phyloP scores from a whole-genome alignment of 2,797 vertebrate species.

The Malacoraja senta region DNA sequence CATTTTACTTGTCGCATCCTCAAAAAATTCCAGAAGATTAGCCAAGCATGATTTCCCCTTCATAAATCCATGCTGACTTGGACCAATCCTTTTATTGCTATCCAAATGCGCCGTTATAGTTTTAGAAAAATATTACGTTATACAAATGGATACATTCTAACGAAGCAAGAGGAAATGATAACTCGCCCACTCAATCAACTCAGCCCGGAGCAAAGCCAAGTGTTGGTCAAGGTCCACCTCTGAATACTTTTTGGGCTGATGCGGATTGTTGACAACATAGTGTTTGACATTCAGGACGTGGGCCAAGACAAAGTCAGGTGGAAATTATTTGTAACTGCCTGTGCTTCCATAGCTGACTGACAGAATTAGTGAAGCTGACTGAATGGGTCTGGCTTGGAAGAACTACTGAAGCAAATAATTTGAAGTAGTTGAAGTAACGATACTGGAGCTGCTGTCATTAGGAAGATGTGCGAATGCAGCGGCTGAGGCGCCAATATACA shows the following conservation, averaged over 20 bases:
- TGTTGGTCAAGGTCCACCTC: background rate
- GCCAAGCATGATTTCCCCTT: no score
- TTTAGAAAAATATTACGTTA: background rate
- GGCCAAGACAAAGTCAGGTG: background rate
- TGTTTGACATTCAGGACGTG: background rate
- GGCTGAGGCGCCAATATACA: background rate
- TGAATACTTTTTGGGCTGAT: background rate
- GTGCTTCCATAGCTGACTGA: slow-evolving; percentile 13
- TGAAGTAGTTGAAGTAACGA: background rate
- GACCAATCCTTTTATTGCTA: no score
- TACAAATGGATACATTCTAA: background rate
- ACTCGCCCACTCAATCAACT: background rate
- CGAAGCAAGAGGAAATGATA: background rate
- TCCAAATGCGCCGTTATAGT: background rate
- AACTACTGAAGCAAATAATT: background rate
- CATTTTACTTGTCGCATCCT: no score
- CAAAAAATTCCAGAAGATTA: no score
- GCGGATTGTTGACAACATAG: background rate
- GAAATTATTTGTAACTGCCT: slow-evolving; percentile 20
- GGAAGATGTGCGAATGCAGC: background rate
- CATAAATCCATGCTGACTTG: no score
- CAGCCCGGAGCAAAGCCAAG: background rate
- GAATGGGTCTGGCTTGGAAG: background rate
- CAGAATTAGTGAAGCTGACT: background rate
- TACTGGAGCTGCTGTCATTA: background rate